A percentile compares a stretch with the other conserved stretches of the same genome.
These are phyloP conservation scores for Drosophila mulleri DNA, from an alignment of 2,888 invertebrate species.

Conservation along the genomic window DNA sequence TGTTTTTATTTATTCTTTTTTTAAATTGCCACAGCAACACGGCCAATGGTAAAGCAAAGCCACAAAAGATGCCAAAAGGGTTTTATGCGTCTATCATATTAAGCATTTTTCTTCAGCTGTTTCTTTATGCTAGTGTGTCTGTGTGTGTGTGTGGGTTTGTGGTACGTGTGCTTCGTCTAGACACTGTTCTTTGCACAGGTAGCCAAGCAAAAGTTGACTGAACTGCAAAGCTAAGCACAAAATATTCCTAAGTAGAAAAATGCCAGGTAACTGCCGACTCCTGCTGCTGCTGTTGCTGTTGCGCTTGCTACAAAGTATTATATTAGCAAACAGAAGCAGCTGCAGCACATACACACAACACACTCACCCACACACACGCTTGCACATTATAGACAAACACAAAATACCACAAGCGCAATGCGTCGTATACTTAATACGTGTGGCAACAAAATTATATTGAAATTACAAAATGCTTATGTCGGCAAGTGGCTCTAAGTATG, in stretches of 20 bases:
- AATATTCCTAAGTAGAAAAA: constrained; percentile 45
- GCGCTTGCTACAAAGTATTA: constrained; percentile 59
- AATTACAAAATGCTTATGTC: constrained; percentile 65
- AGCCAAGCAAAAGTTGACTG: constrained; percentile 68
- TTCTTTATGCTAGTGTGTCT: constrained; percentile 18
- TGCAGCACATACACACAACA: constrained; percentile 48
- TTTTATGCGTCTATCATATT: constrained; percentile 68
- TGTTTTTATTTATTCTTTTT: constrained; percentile 19
- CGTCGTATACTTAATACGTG: constrained; percentile 65
- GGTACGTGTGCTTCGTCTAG: constrained; percentile 52
- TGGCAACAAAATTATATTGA: constrained; percentile 69
- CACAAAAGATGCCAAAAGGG: constrained; percentile 57
- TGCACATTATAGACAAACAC: constrained; percentile 23
- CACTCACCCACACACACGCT: not conserved
- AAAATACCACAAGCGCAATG: constrained; percentile 64
- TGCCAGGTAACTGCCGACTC: constrained; percentile 26
- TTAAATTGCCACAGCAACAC: constrained; percentile 68
- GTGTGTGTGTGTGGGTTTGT: constrained; percentile 18
- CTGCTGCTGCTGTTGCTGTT: constrained; percentile 3
- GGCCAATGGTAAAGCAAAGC: constrained; percentile 21
- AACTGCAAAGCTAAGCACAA: constrained; percentile 60
- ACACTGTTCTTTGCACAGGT: constrained; percentile 62
- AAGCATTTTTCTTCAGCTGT: constrained; percentile 43
- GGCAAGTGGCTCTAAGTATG: constrained; percentile 13
- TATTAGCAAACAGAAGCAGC: constrained; percentile 77